phyloP scores from a whole-genome alignment of 2,888 invertebrate genomes.

The Altica lythri region DNA sequence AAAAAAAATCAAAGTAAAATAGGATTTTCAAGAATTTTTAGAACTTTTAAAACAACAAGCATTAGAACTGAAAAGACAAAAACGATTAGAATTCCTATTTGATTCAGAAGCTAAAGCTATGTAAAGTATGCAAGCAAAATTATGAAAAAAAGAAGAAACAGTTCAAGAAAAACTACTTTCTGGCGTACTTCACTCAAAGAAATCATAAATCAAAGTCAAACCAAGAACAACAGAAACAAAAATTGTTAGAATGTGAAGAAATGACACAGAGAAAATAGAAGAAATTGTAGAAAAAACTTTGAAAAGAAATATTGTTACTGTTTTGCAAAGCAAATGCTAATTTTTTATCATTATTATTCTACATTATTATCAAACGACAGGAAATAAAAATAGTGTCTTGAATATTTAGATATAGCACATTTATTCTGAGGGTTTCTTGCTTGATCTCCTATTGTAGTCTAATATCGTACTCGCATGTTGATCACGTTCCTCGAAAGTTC shows the following conservation, averaged over 20 bases:
- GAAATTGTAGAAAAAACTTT: too few relatives aligned
- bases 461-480: too few relatives aligned
- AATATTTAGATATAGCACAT: too few relatives aligned
- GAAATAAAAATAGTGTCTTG: too few relatives aligned
- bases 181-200: conserved; percentile 58
- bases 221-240: conserved; percentile 57
- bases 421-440: too few relatives aligned
- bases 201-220: conserved; percentile 60
- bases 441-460: too few relatives aligned
- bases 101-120: conserved; percentile 61
- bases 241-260: conserved; percentile 62
- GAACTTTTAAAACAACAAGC: conserved; percentile 49
- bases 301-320: too few relatives aligned
- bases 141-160: conserved; percentile 57
- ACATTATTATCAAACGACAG: too few relatives aligned
- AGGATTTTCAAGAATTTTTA: conserved; percentile 53
- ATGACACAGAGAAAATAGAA: conserved; percentile 62
- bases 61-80: conserved; percentile 54
- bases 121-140: conserved; percentile 56
- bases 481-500: too few relatives aligned
- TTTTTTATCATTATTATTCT: too few relatives aligned
- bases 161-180: conserved; percentile 54
- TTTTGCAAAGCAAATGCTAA: too few relatives aligned
- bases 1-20: conserved; percentile 56
- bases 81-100: conserved; percentile 59